Evolutionary conservation across 2,888 invertebrate genomes (phyloP).

Genomic region (Agonopterix arenella): DNA sequence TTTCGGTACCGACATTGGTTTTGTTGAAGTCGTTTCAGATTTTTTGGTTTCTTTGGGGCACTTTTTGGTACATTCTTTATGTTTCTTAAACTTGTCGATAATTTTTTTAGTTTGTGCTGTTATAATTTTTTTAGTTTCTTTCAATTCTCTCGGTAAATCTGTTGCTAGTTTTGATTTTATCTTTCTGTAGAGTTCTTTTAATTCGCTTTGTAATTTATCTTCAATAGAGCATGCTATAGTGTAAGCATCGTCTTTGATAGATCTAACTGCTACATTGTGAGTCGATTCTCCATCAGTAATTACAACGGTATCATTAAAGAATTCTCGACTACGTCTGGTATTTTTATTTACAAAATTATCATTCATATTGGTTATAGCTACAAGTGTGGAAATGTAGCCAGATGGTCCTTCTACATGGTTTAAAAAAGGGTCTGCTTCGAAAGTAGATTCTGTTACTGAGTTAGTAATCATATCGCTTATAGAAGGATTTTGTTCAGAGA

Average conservation of each 20-base stretch:
- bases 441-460: slow-evolving; percentile 34
- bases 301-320: too few relatives aligned
- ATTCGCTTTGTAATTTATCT: slow-evolving; percentile 28
- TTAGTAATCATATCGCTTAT: slow-evolving; percentile 30
- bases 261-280: slow-evolving; percentile 22
- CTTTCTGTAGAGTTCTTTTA: slow-evolving; percentile 34
- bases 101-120: not conserved
- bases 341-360: too few relatives aligned
- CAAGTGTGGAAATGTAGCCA: too few relatives aligned
- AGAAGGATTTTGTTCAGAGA: slow-evolving; percentile 28
- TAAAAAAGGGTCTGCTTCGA: slow-evolving; percentile 17
- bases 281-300: slow-evolving; percentile 2
- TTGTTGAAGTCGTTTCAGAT: not conserved
- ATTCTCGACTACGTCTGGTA: too few relatives aligned
- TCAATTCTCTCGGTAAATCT: too few relatives aligned
- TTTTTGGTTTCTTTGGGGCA: not conserved
- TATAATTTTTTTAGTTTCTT: not conserved
- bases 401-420: not conserved
- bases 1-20: not conserved
- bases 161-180: slow-evolving; percentile 31
- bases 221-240: slow-evolving; percentile 32
- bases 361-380: too few relatives aligned
- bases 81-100: not conserved
- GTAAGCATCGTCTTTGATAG: slow-evolving; percentile 24
- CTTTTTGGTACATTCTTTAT: not conserved